phyloP scores from a whole-genome alignment of 1,140 invertebrate genomes.

The Diabrotica virgifera region DNA sequence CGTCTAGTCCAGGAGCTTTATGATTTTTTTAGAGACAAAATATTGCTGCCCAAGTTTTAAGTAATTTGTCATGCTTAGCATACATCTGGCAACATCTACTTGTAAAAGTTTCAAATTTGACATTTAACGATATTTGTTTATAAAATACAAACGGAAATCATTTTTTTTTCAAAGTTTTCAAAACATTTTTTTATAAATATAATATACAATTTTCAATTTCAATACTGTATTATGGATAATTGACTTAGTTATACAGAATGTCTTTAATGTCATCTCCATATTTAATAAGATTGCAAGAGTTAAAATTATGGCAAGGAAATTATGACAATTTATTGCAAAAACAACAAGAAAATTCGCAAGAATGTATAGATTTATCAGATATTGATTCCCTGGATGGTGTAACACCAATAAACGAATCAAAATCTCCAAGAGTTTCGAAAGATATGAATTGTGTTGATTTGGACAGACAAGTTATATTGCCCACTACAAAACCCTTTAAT shows the following conservation, averaged over 20 bases:
- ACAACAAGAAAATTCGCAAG: neutral
- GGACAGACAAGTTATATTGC: slow-evolving; percentile 27
- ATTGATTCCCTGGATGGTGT: neutral
- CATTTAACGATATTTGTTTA: too few species aligned
- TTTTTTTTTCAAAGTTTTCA: too few species aligned
- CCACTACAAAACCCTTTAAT: slow-evolving; percentile 31
- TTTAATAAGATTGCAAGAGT: slow-evolving; percentile 24
- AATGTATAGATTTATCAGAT: neutral
- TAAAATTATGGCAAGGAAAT: slow-evolving; percentile 32
- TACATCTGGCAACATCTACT: too few species aligned
- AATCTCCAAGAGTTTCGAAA: neutral
- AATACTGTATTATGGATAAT: too few species aligned
- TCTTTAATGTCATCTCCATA: slow-evolving; percentile 23
- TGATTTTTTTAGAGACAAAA: too few species aligned
- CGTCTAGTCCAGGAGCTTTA: too few species aligned
- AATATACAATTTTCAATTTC: too few species aligned
- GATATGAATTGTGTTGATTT: slow-evolving; percentile 15
- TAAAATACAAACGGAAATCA: too few species aligned
- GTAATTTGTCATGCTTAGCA: too few species aligned
- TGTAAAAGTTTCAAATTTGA: too few species aligned
- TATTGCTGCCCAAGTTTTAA: too few species aligned
- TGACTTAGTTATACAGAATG: slow-evolving; percentile 10
- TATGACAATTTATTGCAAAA: slow-evolving; percentile 27
- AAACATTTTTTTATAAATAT: too few species aligned
- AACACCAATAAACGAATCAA: neutral